Base-by-base conservation (phyloP, 1,140 invertebrate species). In the Conus betulinus region DNA sequence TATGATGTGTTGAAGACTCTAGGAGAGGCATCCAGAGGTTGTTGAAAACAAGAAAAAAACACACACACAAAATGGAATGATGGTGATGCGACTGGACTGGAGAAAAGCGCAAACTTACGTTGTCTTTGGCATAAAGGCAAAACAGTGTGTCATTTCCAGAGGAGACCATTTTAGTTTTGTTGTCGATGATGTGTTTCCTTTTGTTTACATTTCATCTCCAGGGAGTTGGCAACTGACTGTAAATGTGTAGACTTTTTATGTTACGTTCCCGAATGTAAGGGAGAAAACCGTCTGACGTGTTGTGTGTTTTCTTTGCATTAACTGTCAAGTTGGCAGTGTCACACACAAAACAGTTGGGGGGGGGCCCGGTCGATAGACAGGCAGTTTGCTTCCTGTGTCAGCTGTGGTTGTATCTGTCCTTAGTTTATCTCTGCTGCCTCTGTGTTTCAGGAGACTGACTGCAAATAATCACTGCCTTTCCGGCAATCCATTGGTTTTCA, bases 281-380 rank as follows among this genome's bases (percentile, higher is more conserved):
- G 39, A 6, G 76, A 27, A 25, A 78, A 51, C n/a, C 76, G 11
- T 71, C 13, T 71, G 76, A 78, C 7, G 25, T 78, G 76, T 78
- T 78, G 76, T 78, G 76, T 39, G 76, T 78, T 78, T 78, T 51
- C 39, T 78, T 39, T 13, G 76, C 39, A 51, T 78, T 78, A 78
- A 27, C 10, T 51, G 6, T 11, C 7, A 39, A 27, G 39, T 39
- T 27, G 76, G 4, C 76, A 13, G 76, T 51, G 76, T 78, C 23
- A 27, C 10, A 39, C 51, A 5, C 20, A 5, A 13, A 27, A 79
- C 51, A 20, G 4, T 15, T 0, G 15, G 17, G 23, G 53, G 79
- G 79, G 23, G 20, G 79, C 39, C 52, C 79, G 23, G 39, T 39
- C 79, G 51, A 17, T 23, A 52, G 17, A 81, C 39, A 27, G 39